phyloP scores from a whole-genome alignment of 2,797 vertebrate genomes.

The Clamator glandarius region DNA sequence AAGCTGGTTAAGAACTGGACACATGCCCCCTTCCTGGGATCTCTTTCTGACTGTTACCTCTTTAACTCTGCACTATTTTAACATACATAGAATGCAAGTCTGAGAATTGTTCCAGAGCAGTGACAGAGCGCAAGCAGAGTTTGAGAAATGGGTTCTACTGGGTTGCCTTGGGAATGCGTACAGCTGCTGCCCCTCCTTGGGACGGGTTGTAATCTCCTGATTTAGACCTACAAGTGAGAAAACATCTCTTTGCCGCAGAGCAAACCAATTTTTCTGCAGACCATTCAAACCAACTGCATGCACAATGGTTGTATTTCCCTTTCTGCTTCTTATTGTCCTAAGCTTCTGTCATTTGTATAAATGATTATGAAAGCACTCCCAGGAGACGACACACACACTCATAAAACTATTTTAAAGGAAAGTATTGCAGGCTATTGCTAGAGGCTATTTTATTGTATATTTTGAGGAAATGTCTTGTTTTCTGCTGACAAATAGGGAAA shows the following conservation, averaged over 20 bases:
- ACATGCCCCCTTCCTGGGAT: accelerated
- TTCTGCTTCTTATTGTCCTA: constrained; percentile 45
- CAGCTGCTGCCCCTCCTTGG: neutral
- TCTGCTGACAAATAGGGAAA: constrained; percentile 62
- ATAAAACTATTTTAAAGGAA: constrained; percentile 43
- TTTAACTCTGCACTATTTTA: neutral
- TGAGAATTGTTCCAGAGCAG: neutral
- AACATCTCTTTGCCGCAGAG: neutral
- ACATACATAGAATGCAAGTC: neutral
- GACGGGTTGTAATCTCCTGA: neutral
- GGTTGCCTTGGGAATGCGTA: neutral
- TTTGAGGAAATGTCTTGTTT: constrained; percentile 55
- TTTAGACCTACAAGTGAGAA: neutral
- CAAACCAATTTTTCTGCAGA: neutral
- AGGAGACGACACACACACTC: neutral
- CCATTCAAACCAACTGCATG: neutral
- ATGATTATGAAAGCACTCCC: constrained; percentile 56
- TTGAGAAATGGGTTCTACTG: neutral
- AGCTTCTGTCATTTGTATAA: constrained; percentile 63
- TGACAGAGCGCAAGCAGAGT: neutral
- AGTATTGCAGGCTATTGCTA: constrained; percentile 49
- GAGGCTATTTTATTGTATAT: constrained; percentile 63
- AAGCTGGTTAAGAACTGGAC: neutral
- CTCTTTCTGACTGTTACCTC: neutral
- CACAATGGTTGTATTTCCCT: constrained; percentile 1